A percentile compares a stretch with the other conserved stretches of the same genome.
These are phyloP conservation scores for Peromyscus leucopus DNA, from an alignment of 2,113 vertebrate species.

Conservation along the genomic window DNA sequence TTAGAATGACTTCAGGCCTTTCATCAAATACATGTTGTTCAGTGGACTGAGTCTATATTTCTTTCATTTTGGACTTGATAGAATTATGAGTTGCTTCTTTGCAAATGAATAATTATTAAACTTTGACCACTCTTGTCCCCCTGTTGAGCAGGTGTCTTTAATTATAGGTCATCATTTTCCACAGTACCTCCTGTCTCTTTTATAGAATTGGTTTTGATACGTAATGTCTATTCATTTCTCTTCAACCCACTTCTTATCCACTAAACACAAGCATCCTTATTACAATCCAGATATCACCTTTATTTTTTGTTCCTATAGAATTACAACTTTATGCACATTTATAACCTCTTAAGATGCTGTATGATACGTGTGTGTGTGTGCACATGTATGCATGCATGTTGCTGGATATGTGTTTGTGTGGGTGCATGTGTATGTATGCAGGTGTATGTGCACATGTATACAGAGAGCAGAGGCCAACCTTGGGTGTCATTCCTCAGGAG, in stretches of 20 bases:
- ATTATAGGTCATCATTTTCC: neutral
- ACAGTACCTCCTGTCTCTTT: neutral
- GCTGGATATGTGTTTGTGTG: neutral
- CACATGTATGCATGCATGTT: neutral
- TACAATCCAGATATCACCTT: neutral
- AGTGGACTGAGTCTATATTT: neutral
- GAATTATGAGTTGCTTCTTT: conserved; percentile 18
- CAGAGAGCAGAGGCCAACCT: neutral
- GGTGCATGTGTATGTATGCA: neutral
- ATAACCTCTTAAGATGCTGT: neutral
- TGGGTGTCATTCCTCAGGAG: neutral
- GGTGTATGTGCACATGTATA: neutral
- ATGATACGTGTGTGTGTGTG: neutral
- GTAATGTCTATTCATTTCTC: neutral
- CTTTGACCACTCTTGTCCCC: neutral
- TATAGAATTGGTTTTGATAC: conserved; percentile 43
- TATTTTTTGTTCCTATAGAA: conserved; percentile 40
- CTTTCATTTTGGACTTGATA: neutral
- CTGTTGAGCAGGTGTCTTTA: conserved; percentile 10
- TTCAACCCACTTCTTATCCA: neutral
- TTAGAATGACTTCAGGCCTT: neutral
- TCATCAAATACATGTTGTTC: neutral
- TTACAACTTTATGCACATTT: neutral
- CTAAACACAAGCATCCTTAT: neutral
- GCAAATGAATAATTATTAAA: neutral